These are phyloP conservation scores for Dione vanillae DNA, from an alignment of 2,888 invertebrate genomes.

Conservation along the genomic window DNA sequence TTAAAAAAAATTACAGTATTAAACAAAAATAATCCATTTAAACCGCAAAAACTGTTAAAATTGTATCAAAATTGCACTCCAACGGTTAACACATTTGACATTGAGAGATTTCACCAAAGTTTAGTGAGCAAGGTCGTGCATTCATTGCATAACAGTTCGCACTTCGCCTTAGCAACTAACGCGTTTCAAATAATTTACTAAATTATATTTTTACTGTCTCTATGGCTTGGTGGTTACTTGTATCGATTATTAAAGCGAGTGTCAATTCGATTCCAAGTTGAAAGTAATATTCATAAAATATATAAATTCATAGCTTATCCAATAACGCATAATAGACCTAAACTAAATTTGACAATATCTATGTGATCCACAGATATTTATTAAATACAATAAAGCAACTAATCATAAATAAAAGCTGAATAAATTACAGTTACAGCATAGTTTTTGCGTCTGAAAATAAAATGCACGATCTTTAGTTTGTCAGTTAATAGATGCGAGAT, in stretches of 20 bases:
- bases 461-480: too few species aligned
- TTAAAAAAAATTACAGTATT: not conserved
- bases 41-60: not conserved
- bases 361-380: not conserved
- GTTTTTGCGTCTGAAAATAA: too few species aligned
- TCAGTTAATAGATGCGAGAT: too few species aligned
- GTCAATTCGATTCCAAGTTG: not conserved
- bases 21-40: not conserved
- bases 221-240: not conserved
- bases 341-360: not conserved
- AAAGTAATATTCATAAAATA: not conserved
- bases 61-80: not conserved
- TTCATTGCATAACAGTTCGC: conserved; percentile 18
- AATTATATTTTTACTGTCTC: not conserved
- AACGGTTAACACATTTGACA: conserved; percentile 31
- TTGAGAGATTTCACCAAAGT: conserved; percentile 34
- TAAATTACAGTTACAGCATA: too few species aligned
- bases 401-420: too few species aligned
- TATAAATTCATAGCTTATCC: not conserved
- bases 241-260: not conserved
- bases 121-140: conserved; percentile 30
- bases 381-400: too few species aligned
- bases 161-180: conserved; percentile 13
- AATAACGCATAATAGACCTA: not conserved
- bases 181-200: not conserved